A percentile compares a stretch with the other conserved stretches of the same genome.
These are phyloP conservation scores for Gryllus bimaculatus DNA, from an alignment of 1,140 invertebrate species.

Conservation along the genomic window DNA sequence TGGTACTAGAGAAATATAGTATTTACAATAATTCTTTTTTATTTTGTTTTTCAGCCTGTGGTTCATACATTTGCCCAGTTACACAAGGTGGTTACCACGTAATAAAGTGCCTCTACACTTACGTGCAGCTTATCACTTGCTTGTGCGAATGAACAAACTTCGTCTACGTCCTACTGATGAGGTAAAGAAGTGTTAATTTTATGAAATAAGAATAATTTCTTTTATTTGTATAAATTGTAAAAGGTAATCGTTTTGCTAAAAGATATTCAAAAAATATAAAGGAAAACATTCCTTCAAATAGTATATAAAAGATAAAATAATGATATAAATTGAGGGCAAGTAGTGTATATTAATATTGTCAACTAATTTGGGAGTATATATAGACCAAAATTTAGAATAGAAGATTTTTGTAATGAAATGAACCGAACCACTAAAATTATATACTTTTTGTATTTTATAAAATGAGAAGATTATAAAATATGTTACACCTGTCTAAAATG, in stretches of 20 bases:
- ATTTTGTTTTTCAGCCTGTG: conserved; percentile 65
- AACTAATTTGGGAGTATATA: too few relatives aligned
- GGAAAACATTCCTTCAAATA: too few relatives aligned
- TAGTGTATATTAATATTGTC: too few relatives aligned
- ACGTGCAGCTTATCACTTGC: conserved; percentile 73
- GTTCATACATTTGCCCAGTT: conserved; percentile 88
- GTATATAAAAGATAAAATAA: too few relatives aligned
- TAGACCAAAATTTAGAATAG: too few relatives aligned
- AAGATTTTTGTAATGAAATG: too few relatives aligned
- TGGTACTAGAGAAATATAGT: background rate
- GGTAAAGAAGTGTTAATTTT: conserved; percentile 37
- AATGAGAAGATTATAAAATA: too few relatives aligned
- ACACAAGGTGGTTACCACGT: conserved; percentile 42
- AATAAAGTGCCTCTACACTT: conserved; percentile 63
- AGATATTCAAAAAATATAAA: background rate
- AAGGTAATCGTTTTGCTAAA: background rate
- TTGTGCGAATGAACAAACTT: conserved; percentile 73
- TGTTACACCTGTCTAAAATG: too few relatives aligned
- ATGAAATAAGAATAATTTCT: background rate
- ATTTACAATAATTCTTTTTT: conserved; percentile 4
- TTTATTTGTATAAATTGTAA: background rate
- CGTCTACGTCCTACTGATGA: conserved; percentile 81
- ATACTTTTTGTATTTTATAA: too few relatives aligned
- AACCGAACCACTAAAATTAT: too few relatives aligned
- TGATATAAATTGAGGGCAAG: too few relatives aligned